Conservation (phyloP, 2,113 vertebrate genomes). For the Apaloderma vittatum region DNA sequence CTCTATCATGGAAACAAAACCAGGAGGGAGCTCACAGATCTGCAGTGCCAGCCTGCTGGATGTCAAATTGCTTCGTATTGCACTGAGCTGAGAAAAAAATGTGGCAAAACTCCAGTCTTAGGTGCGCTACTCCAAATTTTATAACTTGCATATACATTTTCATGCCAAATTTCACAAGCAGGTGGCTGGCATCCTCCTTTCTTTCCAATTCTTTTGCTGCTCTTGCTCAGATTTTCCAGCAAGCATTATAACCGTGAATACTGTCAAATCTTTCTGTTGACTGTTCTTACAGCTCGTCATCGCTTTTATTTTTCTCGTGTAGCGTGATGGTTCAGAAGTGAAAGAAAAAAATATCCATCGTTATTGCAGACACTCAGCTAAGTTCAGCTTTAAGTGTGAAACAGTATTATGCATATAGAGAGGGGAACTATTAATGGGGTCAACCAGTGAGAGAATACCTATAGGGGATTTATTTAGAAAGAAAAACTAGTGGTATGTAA, state of each 20-base stretch:
- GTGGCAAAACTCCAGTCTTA: constrained; percentile 20
- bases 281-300: constrained; percentile 19
- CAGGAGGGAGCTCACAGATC: neutral
- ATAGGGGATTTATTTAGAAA: constrained; percentile 9
- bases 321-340: constrained; percentile 7
- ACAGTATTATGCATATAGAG: neutral
- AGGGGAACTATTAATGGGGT: constrained; percentile 15
- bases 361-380: constrained; percentile 12
- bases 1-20: neutral
- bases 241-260: neutral
- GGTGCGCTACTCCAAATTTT: constrained; percentile 1
- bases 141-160: neutral
- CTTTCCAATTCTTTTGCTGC: neutral
- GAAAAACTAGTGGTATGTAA: constrained; percentile 8
- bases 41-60: neutral
- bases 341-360: neutral
- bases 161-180: constrained; percentile 19
- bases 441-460: constrained; percentile 8
- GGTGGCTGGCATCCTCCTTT: constrained; percentile 45
- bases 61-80: neutral
- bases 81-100: constrained; percentile 32
- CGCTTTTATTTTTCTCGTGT: constrained; percentile 42
- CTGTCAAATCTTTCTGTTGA: neutral
- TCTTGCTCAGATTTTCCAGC: constrained; percentile 47
- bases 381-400: constrained; percentile 41